A percentile compares a stretch with the other conserved stretches of the same genome.
Conservation (phyloP, 2,888 invertebrate genomes). For the Dilophus febrilis region DNA sequence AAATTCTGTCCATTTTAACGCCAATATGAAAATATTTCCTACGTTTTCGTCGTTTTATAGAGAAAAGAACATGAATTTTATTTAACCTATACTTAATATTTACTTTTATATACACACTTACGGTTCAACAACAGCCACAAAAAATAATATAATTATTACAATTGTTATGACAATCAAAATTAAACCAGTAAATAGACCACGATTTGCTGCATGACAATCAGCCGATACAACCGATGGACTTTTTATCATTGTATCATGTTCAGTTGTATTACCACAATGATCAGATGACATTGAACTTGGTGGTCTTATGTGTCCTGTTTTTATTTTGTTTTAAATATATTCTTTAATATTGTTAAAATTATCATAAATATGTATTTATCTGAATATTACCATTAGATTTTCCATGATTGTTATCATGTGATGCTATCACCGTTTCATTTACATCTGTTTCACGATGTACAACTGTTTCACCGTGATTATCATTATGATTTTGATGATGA, state of each 20-base stretch:
- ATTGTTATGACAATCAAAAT: conserved; percentile 36
- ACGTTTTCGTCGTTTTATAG: too few species aligned
- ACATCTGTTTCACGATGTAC: too few species aligned
- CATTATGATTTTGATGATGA: conserved; percentile 12
- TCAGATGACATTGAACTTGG: background rate
- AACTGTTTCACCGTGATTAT: background rate
- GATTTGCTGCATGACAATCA: conserved; percentile 61
- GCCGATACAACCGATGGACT: conserved; percentile 45
- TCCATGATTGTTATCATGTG: background rate
- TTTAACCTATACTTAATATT: too few species aligned
- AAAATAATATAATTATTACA: conserved; percentile 42
- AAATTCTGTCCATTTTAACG: conserved; percentile 32
- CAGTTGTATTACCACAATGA: conserved; percentile 22
- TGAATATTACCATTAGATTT: too few species aligned
- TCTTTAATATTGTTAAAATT: too few species aligned
- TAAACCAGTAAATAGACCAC: conserved; percentile 46
- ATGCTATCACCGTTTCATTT: too few species aligned
- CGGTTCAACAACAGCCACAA: conserved; percentile 37
- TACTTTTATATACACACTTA: conserved; percentile 17
- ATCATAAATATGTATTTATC: too few species aligned
- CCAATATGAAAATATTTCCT: conserved; percentile 35
- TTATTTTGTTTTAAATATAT: background rate
- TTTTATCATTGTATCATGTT: conserved; percentile 33
- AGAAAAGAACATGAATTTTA: too few species aligned
- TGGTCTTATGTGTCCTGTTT: background rate